Percentiles rank a stretch among this genome's conserved stretches.
phyloP scores from a whole-genome alignment of 2,888 invertebrate genomes.

The Mystacides longicornis region DNA sequence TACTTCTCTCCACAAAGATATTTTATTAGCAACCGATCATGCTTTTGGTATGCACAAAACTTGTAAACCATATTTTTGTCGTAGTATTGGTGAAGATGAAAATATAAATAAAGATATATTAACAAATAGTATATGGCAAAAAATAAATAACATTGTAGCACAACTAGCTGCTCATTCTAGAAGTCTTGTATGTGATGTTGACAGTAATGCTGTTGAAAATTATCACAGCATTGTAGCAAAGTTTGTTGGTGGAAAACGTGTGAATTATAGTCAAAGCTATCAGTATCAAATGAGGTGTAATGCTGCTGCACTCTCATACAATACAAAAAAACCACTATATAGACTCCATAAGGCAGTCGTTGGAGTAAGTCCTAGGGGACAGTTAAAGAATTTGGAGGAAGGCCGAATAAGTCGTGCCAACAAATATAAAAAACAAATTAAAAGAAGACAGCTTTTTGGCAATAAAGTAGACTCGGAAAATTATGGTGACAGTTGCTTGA shows the following conservation, averaged over 20 bases:
- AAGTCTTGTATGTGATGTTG: conserved; percentile 27
- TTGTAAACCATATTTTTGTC: background rate
- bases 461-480: background rate
- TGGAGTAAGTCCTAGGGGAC: conserved; percentile 15
- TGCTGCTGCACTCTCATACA: conserved; percentile 30
- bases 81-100: background rate
- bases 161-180: conserved; percentile 12
- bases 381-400: conserved; percentile 20
- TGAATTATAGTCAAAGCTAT: conserved; percentile 29
- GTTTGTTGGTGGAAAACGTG: conserved; percentile 31
- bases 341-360: conserved; percentile 21
- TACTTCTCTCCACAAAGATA: background rate
- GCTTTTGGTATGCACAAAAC: conserved; percentile 1
- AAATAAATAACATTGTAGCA: background rate
- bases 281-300: conserved; percentile 30
- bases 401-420: conserved; percentile 10
- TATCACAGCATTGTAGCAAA: conserved; percentile 30
- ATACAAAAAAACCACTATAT: conserved; percentile 23
- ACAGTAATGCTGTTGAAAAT: conserved; percentile 30
- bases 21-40: background rate
- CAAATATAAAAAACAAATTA: conserved; percentile 6
- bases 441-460: background rate
- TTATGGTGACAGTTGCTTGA: conserved; percentile 2
- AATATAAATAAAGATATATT: background rate
- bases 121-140: conserved; percentile 1